Evolutionary conservation across 1,140 invertebrate species (phyloP).

Genomic region (Agrilus planipennis): DNA sequence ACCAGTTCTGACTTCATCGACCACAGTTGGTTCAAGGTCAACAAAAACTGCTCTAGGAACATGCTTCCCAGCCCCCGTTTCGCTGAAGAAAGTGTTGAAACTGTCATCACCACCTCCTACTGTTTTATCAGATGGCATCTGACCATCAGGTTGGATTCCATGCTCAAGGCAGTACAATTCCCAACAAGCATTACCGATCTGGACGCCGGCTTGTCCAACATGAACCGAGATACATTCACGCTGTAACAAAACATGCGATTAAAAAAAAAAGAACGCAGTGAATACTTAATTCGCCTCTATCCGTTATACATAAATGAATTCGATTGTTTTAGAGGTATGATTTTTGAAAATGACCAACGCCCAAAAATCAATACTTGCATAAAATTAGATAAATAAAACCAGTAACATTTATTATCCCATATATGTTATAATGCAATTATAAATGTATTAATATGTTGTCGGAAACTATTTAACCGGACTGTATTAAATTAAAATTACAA

Average conservation of each 20-base stretch:
- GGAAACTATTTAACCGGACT: no score
- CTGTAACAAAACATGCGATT: slow-evolving; percentile 32
- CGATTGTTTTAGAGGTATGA: no score
- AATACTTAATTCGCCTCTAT: no score
- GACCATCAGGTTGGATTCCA: slow-evolving; percentile 79
- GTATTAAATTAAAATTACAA: not conserved
- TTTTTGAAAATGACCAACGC: no score
- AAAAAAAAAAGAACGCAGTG: not conserved
- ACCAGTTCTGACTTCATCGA: slow-evolving; percentile 57
- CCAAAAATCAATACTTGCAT: no score
- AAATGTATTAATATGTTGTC: no score
- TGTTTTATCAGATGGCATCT: slow-evolving; percentile 66
- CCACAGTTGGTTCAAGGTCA: slow-evolving; percentile 62
- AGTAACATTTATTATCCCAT: no score
- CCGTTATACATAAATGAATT: no score
- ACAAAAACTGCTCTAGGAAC: slow-evolving; percentile 57
- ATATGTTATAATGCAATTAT: no score
- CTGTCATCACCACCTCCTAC: slow-evolving; percentile 58
- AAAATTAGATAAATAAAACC: no score
- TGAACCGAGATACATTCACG: slow-evolving; percentile 80
- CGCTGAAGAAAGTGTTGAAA: slow-evolving; percentile 76
- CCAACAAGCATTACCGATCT: slow-evolving; percentile 79
- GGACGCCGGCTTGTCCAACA: slow-evolving; percentile 80
- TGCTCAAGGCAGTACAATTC: slow-evolving; percentile 85
- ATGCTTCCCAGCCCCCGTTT: slow-evolving; percentile 62